Conservation (phyloP, 2,888 invertebrate genomes). For the Cyrtodaria siliqua region DNA sequence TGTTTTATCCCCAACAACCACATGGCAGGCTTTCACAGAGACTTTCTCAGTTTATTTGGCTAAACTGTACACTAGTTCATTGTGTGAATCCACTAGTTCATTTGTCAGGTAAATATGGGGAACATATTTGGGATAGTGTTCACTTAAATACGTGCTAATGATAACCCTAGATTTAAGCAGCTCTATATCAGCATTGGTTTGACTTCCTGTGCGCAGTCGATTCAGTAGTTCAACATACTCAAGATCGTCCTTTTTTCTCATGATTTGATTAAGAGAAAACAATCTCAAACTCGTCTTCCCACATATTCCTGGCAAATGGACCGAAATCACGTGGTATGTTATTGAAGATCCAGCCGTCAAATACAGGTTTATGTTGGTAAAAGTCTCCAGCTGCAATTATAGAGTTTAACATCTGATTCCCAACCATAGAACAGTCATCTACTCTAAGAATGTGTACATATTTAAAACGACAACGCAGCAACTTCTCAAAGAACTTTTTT, state of each 20-base stretch:
- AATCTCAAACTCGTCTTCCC: constrained; percentile 31
- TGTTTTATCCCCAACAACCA: constrained; percentile 41
- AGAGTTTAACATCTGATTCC: constrained; percentile 39
- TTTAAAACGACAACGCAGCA: constrained; percentile 8
- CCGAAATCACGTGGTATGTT: constrained; percentile 11
- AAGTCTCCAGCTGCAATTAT: too few relatives aligned
- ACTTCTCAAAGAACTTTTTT: too few relatives aligned
- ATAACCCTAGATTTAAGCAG: constrained; percentile 13
- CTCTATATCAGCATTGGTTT: constrained; percentile 21
- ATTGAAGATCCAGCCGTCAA: too few relatives aligned
- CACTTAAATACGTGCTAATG: neutral
- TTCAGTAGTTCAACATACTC: constrained; percentile 44
- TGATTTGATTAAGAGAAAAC: constrained; percentile 44
- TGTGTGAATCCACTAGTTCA: constrained; percentile 23
- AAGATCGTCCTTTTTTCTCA: constrained; percentile 44
- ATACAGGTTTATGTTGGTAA: too few relatives aligned
- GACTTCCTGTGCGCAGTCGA: constrained; percentile 15
- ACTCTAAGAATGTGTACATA: constrained; percentile 39
- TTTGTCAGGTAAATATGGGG: constrained; percentile 40
- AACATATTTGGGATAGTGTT: constrained; percentile 21
- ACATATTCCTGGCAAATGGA: constrained; percentile 34
- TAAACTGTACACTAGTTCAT: constrained; percentile 3
- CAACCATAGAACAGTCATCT: constrained; percentile 66
- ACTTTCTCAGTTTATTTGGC: neutral
- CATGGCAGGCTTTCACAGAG: constrained; percentile 13